A percentile compares a stretch with the other conserved stretches of the same genome.
phyloP scores from a whole-genome alignment of 2,888 invertebrate species.

The Disparrhopalites patrizii region DNA sequence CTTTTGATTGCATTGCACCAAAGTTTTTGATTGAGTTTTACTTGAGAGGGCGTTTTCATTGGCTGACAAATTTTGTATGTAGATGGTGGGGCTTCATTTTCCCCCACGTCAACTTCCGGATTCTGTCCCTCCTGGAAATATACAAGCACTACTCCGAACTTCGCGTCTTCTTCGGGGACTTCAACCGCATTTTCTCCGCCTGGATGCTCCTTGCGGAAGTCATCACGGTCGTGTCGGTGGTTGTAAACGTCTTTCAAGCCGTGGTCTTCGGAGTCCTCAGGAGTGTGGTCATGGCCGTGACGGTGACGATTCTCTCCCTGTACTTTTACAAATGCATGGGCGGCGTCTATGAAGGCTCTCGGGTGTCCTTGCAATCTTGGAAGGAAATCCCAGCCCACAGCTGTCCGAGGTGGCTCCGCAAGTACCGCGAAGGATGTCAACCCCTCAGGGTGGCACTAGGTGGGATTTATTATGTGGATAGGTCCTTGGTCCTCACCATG shows the following conservation, averaged over 20 bases:
- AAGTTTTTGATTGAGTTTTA: too few relatives aligned
- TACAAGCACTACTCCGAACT: background rate
- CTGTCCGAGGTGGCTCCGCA: background rate
- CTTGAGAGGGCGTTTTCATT: too few relatives aligned
- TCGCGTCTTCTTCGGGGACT: background rate
- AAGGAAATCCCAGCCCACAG: background rate
- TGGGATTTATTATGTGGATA: background rate
- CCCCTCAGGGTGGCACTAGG: background rate
- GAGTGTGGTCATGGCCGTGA: background rate
- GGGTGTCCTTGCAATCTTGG: background rate
- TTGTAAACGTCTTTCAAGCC: background rate
- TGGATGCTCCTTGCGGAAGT: background rate
- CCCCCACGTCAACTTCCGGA: too few relatives aligned
- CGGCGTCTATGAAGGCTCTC: background rate
- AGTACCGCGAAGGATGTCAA: background rate
- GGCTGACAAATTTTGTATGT: too few relatives aligned
- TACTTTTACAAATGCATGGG: background rate
- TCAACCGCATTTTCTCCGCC: background rate
- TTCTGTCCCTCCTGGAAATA: background rate
- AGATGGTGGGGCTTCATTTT: too few relatives aligned
- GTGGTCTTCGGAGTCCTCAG: background rate
- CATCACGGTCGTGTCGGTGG: background rate
- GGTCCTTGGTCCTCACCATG: background rate
- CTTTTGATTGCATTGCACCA: too few relatives aligned
- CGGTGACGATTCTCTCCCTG: background rate